Conservation (phyloP, 2,797 vertebrate species). For the Anniella stebbinsi region DNA sequence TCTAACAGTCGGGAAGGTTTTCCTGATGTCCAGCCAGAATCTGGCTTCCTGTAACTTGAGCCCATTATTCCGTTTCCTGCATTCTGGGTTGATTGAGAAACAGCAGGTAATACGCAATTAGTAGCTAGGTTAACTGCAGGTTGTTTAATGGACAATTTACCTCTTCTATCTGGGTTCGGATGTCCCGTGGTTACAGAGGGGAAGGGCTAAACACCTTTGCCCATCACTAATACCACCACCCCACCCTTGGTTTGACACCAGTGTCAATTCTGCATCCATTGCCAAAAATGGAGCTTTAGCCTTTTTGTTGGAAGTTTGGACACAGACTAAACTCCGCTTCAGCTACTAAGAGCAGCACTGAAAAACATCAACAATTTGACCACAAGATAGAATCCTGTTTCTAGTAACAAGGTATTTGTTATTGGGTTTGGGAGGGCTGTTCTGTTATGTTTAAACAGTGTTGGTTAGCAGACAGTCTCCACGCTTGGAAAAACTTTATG, state of each 20-base stretch:
- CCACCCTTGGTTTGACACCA: background rate
- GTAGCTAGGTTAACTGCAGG: too few relatives aligned
- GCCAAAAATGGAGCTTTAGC: background rate
- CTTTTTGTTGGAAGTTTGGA: background rate
- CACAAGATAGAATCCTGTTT: background rate
- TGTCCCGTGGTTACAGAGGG: background rate
- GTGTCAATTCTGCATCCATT: background rate
- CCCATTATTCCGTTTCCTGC: too few relatives aligned
- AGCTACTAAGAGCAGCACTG: background rate
- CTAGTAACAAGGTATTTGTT: background rate
- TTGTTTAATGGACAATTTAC: too few relatives aligned
- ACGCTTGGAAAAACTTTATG: slow-evolving; percentile 13
- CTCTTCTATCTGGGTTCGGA: too few relatives aligned
- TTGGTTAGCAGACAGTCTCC: background rate
- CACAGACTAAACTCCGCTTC: background rate
- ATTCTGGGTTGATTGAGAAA: too few relatives aligned
- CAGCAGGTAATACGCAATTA: too few relatives aligned
- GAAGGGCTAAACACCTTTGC: too few relatives aligned
- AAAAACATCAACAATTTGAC: background rate
- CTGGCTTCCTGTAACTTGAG: too few relatives aligned
- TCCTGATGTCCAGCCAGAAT: too few relatives aligned
- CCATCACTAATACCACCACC: background rate
- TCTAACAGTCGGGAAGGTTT: too few relatives aligned
- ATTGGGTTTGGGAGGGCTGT: too few relatives aligned
- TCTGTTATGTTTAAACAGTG: background rate